Evolutionary conservation across 2,113 vertebrate genomes (phyloP).

Genomic region (Cricetomys ansorgei): DNA sequence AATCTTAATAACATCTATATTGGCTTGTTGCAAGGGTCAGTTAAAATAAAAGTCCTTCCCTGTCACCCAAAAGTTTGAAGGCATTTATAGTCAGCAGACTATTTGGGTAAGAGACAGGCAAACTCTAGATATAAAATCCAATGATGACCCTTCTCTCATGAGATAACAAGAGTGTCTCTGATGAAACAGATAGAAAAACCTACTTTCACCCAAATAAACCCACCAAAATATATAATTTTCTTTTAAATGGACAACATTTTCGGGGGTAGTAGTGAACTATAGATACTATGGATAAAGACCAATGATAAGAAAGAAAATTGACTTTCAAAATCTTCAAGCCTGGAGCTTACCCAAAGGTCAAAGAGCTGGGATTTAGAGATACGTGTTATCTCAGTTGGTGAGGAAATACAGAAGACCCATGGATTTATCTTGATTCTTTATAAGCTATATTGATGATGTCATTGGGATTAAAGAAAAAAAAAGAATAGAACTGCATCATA

Average conservation of each 20-base stretch:
- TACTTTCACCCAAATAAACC: background rate
- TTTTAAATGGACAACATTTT: background rate
- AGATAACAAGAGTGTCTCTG: background rate
- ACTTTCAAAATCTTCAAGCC: background rate
- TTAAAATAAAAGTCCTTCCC: background rate
- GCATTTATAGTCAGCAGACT: background rate
- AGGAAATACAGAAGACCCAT: background rate
- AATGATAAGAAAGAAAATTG: background rate
- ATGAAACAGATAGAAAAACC: background rate
- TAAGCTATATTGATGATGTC: background rate
- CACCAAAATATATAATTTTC: background rate
- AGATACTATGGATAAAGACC: background rate
- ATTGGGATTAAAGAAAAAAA: background rate
- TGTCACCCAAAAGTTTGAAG: background rate
- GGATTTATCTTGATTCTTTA: background rate
- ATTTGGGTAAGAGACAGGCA: background rate
- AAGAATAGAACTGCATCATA: background rate
- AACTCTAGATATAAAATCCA: background rate
- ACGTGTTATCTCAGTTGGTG: background rate
- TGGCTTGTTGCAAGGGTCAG: background rate
- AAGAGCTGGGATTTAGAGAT: background rate
- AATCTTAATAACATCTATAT: background rate
- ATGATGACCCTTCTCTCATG: background rate
- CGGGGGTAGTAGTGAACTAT: background rate
- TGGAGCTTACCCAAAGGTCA: background rate